Conservation (phyloP, 2,888 invertebrate genomes). For the Marasmarcha lunaedactyla region DNA sequence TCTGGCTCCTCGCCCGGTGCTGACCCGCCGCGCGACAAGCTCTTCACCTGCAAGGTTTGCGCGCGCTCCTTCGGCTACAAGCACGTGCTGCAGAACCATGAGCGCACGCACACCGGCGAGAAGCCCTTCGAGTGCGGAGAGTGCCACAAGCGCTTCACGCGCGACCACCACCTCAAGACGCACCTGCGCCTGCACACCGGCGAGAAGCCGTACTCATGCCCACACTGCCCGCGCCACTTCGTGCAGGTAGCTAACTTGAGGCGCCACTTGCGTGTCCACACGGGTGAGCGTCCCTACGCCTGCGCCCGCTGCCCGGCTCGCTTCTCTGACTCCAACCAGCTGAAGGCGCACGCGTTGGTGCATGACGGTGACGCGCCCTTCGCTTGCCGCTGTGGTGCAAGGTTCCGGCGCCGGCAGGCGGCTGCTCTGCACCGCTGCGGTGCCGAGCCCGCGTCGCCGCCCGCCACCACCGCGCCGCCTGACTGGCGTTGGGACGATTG, state of each 20-base stretch:
- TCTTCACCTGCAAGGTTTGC: slow-evolving; percentile 90
- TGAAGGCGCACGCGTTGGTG: slow-evolving; percentile 89
- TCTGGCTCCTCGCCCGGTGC: slow-evolving; percentile 65
- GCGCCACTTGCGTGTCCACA: slow-evolving; percentile 90
- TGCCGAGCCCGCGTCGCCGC: slow-evolving; percentile 42
- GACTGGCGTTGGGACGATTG: slow-evolving; percentile 62
- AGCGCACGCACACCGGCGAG: slow-evolving; percentile 94
- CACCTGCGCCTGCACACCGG: slow-evolving; percentile 94
- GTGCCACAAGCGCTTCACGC: slow-evolving; percentile 92
- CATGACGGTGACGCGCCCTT: slow-evolving; percentile 94
- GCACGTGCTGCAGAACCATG: slow-evolving; percentile 94
- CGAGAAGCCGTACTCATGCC: slow-evolving; percentile 93
- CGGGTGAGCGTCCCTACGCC: slow-evolving; percentile 90
- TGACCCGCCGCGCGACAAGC: slow-evolving; percentile 77
- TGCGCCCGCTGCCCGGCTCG: slow-evolving; percentile 88
- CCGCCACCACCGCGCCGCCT: slow-evolving; percentile 47
- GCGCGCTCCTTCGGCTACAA: slow-evolving; percentile 93
- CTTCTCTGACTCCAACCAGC: slow-evolving; percentile 92
- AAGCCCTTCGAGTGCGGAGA: slow-evolving; percentile 94
- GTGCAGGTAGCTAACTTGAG: slow-evolving; percentile 94
- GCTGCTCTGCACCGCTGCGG: slow-evolving; percentile 87
- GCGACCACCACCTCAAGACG: slow-evolving; percentile 93
- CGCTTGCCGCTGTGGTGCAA: slow-evolving; percentile 83
- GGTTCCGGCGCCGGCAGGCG: slow-evolving; percentile 88
- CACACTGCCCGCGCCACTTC: slow-evolving; percentile 91